Base-by-base conservation (phyloP, 2,888 invertebrate species). In the Lithophane leautieri region DNA sequence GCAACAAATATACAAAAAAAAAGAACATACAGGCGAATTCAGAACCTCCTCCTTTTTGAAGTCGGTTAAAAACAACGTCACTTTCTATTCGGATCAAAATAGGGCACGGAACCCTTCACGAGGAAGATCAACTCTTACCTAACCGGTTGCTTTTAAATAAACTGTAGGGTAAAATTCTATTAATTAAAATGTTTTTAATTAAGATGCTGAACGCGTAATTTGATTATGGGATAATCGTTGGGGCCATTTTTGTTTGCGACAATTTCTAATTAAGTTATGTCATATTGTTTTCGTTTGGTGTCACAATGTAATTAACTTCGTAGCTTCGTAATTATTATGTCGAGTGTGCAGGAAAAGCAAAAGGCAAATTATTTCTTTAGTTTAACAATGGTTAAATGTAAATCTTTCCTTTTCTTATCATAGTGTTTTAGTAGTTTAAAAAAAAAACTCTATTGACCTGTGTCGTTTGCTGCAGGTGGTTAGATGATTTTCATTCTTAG, bases 141-240 rank as follows among this genome's bases (percentile, higher is more conserved):
- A 42, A 56, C 80, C 47, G 4, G 25, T 71, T 25, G 52, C n/a
- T 78, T 69, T 61, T 40, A 65, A 56, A 66, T 69, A 68, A 70
- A 62, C 25, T 25, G 52, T 6, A 16, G 12, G 42, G 65, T 25
- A 56, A 82, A 80, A 71, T 68, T 76, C 16, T 42, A 62, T 70
- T 81, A 65, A 73, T 73, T 76, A 71, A 69, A 73, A 73, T 11
- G 47, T 68, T 76, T 75, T 81, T 81, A 84, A 84, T 84, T 82
- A 84, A 76, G 61, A 58, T 16, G 34, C 56, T 66, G 28, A 19
- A n/a, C 66, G 54, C 62, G 71, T 62, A 52, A 83, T 73, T 78
- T 68, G 47, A 40, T 66, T 42, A 54, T 25, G 42, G 14, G 54
- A 66, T 82, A 56, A 80, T 70, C 47, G 54, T 25, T 42, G 66